Evolutionary conservation across 2,888 invertebrate species (phyloP).

Genomic region (Apoda limacodes): DNA sequence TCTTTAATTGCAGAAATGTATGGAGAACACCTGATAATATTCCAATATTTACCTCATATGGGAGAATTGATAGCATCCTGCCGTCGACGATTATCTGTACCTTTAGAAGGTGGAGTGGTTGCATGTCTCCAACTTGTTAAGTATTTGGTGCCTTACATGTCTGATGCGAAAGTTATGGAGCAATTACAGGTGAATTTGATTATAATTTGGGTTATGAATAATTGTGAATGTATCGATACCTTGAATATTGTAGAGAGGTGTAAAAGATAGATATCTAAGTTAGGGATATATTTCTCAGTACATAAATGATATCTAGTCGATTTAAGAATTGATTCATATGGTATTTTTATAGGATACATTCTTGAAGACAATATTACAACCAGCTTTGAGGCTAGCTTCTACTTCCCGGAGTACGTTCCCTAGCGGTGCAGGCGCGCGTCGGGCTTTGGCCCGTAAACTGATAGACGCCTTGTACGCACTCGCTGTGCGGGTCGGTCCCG

Average conservation of each 20-base stretch:
- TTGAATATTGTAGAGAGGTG: no score
- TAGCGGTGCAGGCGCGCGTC: constrained; percentile 79
- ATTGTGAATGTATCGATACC: no score
- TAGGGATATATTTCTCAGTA: no score
- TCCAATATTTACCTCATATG: constrained; percentile 92
- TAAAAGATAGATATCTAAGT: no score
- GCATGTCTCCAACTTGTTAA: constrained; percentile 85
- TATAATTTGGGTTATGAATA: background rate
- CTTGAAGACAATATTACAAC: constrained; percentile 85
- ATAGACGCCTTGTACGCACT: constrained; percentile 85
- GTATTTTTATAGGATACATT: constrained; percentile 79
- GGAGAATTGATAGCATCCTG: constrained; percentile 86
- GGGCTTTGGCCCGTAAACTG: constrained; percentile 83
- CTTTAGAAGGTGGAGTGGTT: constrained; percentile 89
- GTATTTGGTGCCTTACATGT: constrained; percentile 83
- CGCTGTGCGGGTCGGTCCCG: constrained; percentile 80
- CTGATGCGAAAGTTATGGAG: constrained; percentile 88
- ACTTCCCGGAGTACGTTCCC: constrained; percentile 86
- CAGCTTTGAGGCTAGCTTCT: constrained; percentile 83
- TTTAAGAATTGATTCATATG: background rate
- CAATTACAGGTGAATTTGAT: constrained; percentile 76
- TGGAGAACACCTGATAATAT: constrained; percentile 87
- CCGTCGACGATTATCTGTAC: constrained; percentile 81
- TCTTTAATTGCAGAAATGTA: constrained; percentile 72
- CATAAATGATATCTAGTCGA: background rate